These are phyloP conservation scores for Datnioides undecimradiatus DNA, from an alignment of 2,113 vertebrate species.

Conservation along the genomic window DNA sequence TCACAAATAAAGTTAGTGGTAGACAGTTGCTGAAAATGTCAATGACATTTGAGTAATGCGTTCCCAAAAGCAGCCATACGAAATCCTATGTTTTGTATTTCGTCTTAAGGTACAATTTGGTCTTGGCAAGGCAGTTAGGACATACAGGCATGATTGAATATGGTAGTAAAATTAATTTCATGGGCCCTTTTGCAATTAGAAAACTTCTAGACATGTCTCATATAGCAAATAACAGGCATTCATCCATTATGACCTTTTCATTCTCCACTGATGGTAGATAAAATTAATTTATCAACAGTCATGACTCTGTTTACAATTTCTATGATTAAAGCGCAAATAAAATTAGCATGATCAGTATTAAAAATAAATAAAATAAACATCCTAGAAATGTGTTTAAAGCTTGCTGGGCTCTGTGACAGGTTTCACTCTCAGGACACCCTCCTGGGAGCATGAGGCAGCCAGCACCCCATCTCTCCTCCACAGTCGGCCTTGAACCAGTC, in stretches of 20 bases:
- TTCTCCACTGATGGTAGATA: neutral
- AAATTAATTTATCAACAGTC: neutral
- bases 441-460: conserved; percentile 92
- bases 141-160: neutral
- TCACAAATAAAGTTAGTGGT: neutral
- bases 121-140: no score
- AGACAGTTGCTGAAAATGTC: no score
- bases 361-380: neutral
- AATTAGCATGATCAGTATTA: neutral
- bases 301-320: neutral
- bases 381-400: conserved; percentile 79
- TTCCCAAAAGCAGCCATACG: no score
- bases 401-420: conserved; percentile 80
- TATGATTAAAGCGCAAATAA: neutral
- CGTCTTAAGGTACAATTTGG: neutral
- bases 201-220: neutral
- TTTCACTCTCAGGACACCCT: conserved; percentile 89
- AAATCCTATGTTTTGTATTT: neutral
- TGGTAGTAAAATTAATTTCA: neutral
- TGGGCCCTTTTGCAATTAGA: no score
- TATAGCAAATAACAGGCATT: neutral
- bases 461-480: conserved; percentile 93
- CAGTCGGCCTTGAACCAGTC: conserved; percentile 90
- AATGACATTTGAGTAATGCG: no score
- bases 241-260: neutral